Base-by-base conservation (phyloP, 2,113 vertebrate genomes). In the Aegypius monachus region DNA sequence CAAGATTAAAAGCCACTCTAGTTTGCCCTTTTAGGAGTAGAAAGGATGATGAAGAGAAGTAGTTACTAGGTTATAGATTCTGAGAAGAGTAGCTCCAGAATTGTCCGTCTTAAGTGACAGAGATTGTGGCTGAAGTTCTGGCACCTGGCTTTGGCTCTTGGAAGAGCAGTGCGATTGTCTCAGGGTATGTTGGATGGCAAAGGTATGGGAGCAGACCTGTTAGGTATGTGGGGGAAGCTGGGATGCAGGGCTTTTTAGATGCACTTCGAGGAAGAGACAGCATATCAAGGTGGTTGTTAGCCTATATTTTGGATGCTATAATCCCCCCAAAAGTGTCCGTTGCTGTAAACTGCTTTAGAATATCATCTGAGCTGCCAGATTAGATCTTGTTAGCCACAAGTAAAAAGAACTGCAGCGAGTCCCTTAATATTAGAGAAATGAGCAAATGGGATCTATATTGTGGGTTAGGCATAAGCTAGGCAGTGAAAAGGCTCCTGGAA, bases 401-500 rank as follows among this genome's bases (percentile, higher is more conserved):
- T 73, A 36, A 71, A 78, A 95, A 55, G 72, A 86, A 36, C 23
- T 90, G 67, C 65, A 40, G 15, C 0, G 4, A 70, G 53, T 90
- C 63, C 62, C 29, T 58, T 88, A 50, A 12, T 77, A 36, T 70
- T 88, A 89, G 40, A 91, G 63, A 70, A 88, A 47, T 55, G 67
- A 95, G 72, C 15, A 83, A 36, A 40, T 31, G 67, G 53, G 48
- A 58, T 80, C 66, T 74, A 4, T 50, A 2, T 9, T 86, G 59
- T 78, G 88, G 50, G 67, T 48, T 77, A 81, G 42, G 81, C 48
- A n/a, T 62, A 81, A 94, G 45, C 38, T 62, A 48, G 70, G 50
- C 77, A 78, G 45, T 62, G 75, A 78, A 91, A 86, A 93, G 29
- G 71, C 75, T 92, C 14, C 88, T 95, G 88, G 85, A 88, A 95